Conservation (phyloP, 2,113 vertebrate genomes). For the Neotragus pygmaeus region DNA sequence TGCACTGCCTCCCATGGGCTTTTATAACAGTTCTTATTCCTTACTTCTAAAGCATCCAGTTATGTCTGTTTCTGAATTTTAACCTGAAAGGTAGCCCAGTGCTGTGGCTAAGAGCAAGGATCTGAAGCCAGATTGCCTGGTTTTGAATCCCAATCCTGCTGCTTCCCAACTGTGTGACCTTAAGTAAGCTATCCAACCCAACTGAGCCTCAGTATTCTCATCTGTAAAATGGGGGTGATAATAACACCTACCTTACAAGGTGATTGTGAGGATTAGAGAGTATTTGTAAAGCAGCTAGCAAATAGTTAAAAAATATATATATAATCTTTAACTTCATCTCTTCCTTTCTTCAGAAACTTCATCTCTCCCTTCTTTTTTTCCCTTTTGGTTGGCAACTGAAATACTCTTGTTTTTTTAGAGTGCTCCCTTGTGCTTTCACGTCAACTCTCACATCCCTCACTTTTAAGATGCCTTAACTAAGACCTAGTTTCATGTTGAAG, state of each 20-base stretch:
- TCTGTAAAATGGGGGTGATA: neutral
- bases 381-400: neutral
- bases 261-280: neutral
- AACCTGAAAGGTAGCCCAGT: neutral
- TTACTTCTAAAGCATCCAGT: neutral
- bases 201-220: neutral
- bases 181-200: neutral
- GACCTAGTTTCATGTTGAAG: neutral
- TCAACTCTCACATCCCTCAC: neutral
- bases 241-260: neutral
- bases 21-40: neutral
- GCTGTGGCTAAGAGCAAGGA: neutral
- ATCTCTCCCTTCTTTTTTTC: neutral
- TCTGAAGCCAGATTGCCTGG: neutral
- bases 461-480: neutral
- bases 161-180: neutral
- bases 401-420: neutral
- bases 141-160: neutral
- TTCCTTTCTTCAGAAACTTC: constrained; percentile 25
- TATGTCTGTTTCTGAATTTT: constrained; percentile 15
- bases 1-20: neutral
- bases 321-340: neutral
- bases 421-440: neutral
- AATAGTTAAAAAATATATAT: neutral
- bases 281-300: neutral